Conservation (phyloP, 2,888 invertebrate species). For the Eupelmus urozonus region DNA sequence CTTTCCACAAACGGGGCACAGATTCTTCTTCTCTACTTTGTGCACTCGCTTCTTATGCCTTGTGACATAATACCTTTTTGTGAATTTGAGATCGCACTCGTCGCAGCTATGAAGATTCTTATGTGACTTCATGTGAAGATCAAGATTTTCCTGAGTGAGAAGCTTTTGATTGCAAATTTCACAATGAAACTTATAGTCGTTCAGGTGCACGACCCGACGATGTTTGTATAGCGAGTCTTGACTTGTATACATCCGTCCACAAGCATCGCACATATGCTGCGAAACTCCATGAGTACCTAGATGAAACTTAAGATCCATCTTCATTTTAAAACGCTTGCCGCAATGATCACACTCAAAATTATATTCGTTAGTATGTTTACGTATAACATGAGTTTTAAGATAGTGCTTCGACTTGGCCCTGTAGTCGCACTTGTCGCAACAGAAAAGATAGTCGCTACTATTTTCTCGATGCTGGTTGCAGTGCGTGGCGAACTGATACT, state of each 20-base stretch:
- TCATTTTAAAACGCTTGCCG: constrained; percentile 69
- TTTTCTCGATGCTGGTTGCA: constrained; percentile 63
- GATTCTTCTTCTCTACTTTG: constrained; percentile 60
- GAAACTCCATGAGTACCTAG: constrained; percentile 66
- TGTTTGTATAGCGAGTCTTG: constrained; percentile 70
- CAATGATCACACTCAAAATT: constrained; percentile 69
- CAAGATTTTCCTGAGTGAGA: constrained; percentile 66
- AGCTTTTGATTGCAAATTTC: constrained; percentile 68
- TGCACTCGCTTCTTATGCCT: constrained; percentile 62
- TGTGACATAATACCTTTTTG: constrained; percentile 55
- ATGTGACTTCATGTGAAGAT: constrained; percentile 68
- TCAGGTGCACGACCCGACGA: constrained; percentile 68
- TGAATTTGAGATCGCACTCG: constrained; percentile 61
- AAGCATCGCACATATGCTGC: constrained; percentile 71
- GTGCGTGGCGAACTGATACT: constrained; percentile 41
- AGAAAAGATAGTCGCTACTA: constrained; percentile 61
- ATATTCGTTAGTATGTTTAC: constrained; percentile 67
- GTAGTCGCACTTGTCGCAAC: constrained; percentile 69
- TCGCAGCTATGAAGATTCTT: constrained; percentile 67
- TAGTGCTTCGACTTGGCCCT: constrained; percentile 67
- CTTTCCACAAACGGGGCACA: constrained; percentile 64
- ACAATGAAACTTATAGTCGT: constrained; percentile 69
- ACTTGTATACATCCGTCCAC: constrained; percentile 70
- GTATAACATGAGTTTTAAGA: constrained; percentile 66
- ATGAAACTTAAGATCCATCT: constrained; percentile 71